Conservation (phyloP, 2,888 invertebrate genomes). For the Aporophyla lueneburgensis region DNA sequence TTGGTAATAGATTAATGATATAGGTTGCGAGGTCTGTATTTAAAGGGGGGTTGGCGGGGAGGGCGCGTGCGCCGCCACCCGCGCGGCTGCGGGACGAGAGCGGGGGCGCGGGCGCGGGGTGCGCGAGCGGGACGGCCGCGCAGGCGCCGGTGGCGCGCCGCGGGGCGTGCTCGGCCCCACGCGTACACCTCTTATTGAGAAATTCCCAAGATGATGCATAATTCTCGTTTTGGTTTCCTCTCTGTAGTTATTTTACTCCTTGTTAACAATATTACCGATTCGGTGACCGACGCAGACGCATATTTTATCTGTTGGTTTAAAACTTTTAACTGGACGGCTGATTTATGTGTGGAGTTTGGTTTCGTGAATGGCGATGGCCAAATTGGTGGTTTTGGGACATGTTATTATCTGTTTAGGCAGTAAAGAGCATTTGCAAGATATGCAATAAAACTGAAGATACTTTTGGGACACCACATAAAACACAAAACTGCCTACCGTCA, state of each 20-base stretch:
- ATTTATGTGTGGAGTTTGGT: constrained; percentile 78
- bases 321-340: constrained; percentile 71
- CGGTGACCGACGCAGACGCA: constrained; percentile 86
- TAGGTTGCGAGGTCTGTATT: constrained; percentile 85
- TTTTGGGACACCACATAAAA: neutral
- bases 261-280: constrained; percentile 90
- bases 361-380: constrained; percentile 45
- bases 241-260: constrained; percentile 85
- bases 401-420: constrained; percentile 43
- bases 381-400: constrained; percentile 60
- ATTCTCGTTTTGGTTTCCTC: constrained; percentile 87
- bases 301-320: constrained; percentile 81
- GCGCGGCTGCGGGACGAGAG: constrained; percentile 65
- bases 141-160: constrained; percentile 73
- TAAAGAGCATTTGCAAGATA: constrained; percentile 13
- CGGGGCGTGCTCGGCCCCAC: constrained; percentile 81
- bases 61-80: constrained; percentile 75
- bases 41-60: constrained; percentile 75
- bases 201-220: constrained; percentile 89
- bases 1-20: constrained; percentile 90
- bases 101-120: constrained; percentile 71
- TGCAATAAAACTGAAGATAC: no score
- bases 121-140: constrained; percentile 74
- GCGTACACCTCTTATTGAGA: constrained; percentile 89
- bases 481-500: neutral